A percentile compares a stretch with the other conserved stretches of the same genome.
Conservation (phyloP, 1,140 invertebrate species). For the Antheraea pernyi region DNA sequence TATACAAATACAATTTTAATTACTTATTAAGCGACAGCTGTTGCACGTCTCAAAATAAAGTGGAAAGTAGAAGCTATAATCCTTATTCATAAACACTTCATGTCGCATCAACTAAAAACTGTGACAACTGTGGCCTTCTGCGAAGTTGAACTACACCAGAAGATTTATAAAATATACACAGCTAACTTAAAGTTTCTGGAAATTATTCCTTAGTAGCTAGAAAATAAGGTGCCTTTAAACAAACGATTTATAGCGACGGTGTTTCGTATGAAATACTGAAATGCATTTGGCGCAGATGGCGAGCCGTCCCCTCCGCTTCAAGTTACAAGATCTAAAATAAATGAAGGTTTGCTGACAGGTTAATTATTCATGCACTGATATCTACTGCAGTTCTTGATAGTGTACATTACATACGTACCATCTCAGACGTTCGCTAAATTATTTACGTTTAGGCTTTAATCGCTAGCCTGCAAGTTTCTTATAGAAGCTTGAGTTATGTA, state of each 20-base stretch:
- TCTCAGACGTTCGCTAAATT: too few species aligned
- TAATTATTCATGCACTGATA: constrained; percentile 49
- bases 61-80: too few species aligned
- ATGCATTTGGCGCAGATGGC: constrained; percentile 49
- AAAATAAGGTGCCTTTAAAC: neutral
- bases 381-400: neutral
- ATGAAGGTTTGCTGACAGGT: constrained; percentile 38
- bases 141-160: constrained; percentile 13
- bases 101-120: constrained; percentile 14
- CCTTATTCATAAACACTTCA: constrained; percentile 16
- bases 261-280: constrained; percentile 11
- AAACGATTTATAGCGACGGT: neutral
- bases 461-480: too few species aligned
- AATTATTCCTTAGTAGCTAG: neutral
- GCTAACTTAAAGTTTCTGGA: neutral
- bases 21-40: neutral
- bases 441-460: too few species aligned
- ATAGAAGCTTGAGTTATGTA: too few species aligned
- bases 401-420: neutral
- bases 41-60: neutral
- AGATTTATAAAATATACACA: constrained; percentile 1
- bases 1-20: constrained; percentile 2
- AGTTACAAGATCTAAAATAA: constrained; percentile 30
- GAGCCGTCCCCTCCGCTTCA: constrained; percentile 17
- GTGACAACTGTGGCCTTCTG: constrained; percentile 1